These are phyloP conservation scores for Xenotilapia leptura DNA, from an alignment of 2,113 vertebrate genomes.

Conservation along the genomic window DNA sequence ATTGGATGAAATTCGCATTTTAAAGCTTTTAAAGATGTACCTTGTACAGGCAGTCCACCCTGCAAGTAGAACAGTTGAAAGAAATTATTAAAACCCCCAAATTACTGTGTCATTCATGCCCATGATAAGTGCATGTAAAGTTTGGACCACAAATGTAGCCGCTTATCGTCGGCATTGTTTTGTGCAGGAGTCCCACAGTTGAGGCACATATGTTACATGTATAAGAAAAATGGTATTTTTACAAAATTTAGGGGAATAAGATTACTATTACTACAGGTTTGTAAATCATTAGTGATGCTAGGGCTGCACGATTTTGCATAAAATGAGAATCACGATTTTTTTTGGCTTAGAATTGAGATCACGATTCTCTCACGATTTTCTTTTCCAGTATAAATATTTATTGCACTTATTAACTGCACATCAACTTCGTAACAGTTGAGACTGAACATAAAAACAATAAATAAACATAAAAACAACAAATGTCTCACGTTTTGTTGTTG, in stretches of 20 bases:
- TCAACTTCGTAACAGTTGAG: no score
- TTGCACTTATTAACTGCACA: no score
- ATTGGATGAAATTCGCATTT: neutral
- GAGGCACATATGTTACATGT: neutral
- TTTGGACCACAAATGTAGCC: neutral
- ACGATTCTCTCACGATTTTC: no score
- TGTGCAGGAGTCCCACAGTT: neutral
- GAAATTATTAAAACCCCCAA: neutral
- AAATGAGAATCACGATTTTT: no score
- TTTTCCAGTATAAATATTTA: no score
- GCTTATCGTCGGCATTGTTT: neutral
- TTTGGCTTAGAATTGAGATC: no score
- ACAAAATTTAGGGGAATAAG: neutral
- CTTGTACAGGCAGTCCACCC: neutral
- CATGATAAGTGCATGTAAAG: neutral
- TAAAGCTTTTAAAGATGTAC: neutral
- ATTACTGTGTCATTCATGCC: neutral
- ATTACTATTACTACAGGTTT: neutral
- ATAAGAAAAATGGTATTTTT: neutral
- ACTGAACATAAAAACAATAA: no score
- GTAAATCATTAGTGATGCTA: neutral
- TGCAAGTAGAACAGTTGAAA: neutral
- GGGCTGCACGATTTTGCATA: no score
- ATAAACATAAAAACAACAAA: no score
- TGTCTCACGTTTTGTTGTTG: no score